Conservation (phyloP, 1,140 invertebrate genomes). For the Pomacea maculata region DNA sequence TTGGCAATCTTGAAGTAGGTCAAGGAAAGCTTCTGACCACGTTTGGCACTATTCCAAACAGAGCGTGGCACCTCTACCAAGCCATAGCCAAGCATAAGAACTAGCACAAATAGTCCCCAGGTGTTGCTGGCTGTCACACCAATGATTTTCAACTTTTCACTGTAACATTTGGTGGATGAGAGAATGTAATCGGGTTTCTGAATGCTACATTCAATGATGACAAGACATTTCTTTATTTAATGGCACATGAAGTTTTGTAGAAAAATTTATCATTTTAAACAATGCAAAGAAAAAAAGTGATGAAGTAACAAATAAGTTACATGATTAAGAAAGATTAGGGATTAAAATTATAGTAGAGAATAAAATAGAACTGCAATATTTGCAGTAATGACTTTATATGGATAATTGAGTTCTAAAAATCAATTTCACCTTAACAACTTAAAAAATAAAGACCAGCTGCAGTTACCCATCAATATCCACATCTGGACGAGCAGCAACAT, state of each 20-base stretch:
- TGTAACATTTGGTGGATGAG: constrained; percentile 51
- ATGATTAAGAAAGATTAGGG: background rate
- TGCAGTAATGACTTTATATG: background rate
- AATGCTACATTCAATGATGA: too few relatives aligned
- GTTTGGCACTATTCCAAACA: constrained; percentile 84
- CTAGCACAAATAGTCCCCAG: constrained; percentile 96
- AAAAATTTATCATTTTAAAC: background rate
- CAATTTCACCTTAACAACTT: background rate
- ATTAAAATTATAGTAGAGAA: background rate
- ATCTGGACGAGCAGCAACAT: constrained; percentile 89
- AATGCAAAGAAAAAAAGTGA: background rate
- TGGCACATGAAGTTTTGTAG: background rate
- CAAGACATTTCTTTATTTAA: background rate
- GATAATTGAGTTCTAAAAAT: background rate
- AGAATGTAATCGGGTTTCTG: too few relatives aligned
- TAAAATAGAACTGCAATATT: background rate
- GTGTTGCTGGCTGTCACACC: constrained; percentile 99
- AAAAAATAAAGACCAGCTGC: background rate
- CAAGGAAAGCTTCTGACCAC: constrained; percentile 74
- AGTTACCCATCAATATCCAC: constrained; percentile 87
- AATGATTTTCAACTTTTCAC: constrained; percentile 92
- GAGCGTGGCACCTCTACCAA: constrained; percentile 93
- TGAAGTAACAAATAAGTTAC: background rate
- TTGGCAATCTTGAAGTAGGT: constrained; percentile 98
- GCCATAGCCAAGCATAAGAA: constrained; percentile 94